Base-by-base conservation (phyloP, 2,888 invertebrate species). In the Lochmaea crataegi region DNA sequence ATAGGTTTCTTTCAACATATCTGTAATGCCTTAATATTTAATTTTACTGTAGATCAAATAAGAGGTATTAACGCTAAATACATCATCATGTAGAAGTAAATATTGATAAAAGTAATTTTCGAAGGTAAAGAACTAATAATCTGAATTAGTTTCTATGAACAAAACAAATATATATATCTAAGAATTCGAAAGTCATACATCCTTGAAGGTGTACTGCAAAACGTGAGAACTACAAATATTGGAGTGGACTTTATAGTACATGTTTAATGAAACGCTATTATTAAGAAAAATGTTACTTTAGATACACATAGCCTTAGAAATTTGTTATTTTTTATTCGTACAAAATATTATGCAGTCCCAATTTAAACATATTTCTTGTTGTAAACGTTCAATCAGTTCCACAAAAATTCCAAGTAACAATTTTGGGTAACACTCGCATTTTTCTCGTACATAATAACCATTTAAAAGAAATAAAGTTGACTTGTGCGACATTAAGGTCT, bases 141-240 rank as follows among this genome's bases (percentile, higher is more conserved):
- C 76, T 76, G 72, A 74, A 74, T 74, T 74, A 74, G 70, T 76
- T 76, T 74, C 76, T 76, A 72, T 65, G 74, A 70, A 38, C 53
- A 64, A 41, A 48, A 65, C 72, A 74, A 76, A 76, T 74, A 76
- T 72, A 76, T 72, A 74, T 76, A 72, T 70, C 68, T 71, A 60
- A 65, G 32, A 41, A 74, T 63, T 67, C 71, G 74, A 69, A 76
- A 72, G 77, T 76, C 68, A 76, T 71, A 75, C 75, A 78, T 76
- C 77, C 77, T 78, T 61, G 42, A 64, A 67, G 9, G 64, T 38
- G 11, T n/a, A 45, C 58, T 71, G 61, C 73, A 76, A 63, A 73
- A 76, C 78, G 80, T 80, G 80, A 78, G 80, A 80, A 79, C 73
- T 74, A 78, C 77, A 80, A 80, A 80, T 78, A 80, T 78, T 78